These are phyloP conservation scores for Ypsolopha scabrella DNA, from an alignment of 2,888 invertebrate species.

Conservation along the genomic window DNA sequence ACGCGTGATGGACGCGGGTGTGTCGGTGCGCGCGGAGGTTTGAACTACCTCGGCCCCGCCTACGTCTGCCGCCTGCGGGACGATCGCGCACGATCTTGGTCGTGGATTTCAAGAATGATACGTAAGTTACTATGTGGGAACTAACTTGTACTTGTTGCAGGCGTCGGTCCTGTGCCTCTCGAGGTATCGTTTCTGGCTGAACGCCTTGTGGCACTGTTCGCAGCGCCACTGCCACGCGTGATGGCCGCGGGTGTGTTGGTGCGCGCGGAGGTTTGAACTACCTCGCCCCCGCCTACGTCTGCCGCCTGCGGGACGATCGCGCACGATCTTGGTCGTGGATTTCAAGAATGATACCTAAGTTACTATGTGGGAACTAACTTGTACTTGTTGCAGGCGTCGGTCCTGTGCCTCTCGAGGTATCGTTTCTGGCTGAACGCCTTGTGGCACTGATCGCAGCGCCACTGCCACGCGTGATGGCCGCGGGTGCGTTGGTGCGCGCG, in stretches of 20 bases:
- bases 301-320: no score
- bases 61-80: no score
- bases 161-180: constrained; percentile 75
- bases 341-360: no score
- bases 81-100: no score
- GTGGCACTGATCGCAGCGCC: constrained; percentile 74
- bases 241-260: constrained; percentile 78
- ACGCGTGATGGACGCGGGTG: constrained; percentile 76
- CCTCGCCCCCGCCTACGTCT: no score
- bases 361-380: constrained; percentile 25
- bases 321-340: no score
- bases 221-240: constrained; percentile 78
- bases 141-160: constrained; percentile 72
- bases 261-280: constrained; percentile 75
- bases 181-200: constrained; percentile 75
- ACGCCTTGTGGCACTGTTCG: constrained; percentile 74
- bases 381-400: constrained; percentile 76
- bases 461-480: constrained; percentile 77
- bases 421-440: constrained; percentile 78
- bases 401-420: constrained; percentile 74
- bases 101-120: no score
- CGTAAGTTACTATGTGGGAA: no score
- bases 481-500: constrained; percentile 79
- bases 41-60: no score
- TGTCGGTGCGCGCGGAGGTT: constrained; percentile 80